Percentiles rank a stretch among this genome's conserved stretches.
These are phyloP conservation scores for Glandiceps talaboti DNA, from an alignment of 53 echinoderm and acorn worm species.

Conservation along the genomic window DNA sequence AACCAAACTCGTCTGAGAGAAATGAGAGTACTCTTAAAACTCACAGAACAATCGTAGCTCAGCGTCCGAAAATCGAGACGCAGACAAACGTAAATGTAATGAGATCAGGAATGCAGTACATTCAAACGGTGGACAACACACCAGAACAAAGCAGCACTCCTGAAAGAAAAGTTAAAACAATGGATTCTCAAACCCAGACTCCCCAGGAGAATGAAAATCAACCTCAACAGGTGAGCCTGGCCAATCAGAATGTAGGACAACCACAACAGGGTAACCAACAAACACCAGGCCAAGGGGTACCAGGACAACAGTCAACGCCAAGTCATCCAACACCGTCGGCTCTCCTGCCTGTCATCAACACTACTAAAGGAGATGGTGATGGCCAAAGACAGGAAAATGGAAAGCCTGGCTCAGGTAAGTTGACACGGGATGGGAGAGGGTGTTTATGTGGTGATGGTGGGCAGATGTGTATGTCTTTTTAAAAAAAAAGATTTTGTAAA, in stretches of 20 bases:
- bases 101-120: neutral
- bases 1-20: neutral
- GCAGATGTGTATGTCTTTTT: too few relatives aligned
- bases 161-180: neutral
- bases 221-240: neutral
- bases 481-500: too few relatives aligned
- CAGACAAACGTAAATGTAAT: neutral
- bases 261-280: neutral
- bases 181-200: neutral
- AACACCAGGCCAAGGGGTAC: constrained; percentile 3
- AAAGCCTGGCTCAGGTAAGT: constrained; percentile 12
- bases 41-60: neutral
- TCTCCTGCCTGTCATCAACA: constrained; percentile 14
- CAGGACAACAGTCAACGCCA: constrained; percentile 1
- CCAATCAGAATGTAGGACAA: neutral
- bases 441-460: too few relatives aligned
- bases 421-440: too few relatives aligned
- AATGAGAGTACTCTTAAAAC: neutral
- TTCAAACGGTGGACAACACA: neutral
- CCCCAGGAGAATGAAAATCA: neutral
- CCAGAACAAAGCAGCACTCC: neutral
- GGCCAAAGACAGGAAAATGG: constrained; percentile 8
- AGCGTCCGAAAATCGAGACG: neutral
- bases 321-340: constrained; percentile 21
- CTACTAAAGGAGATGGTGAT: constrained; percentile 4